Percentiles rank a stretch among this genome's conserved stretches.
Conservation (phyloP, 64 coral and sea anemone genomes). For the Montipora sp. region DNA sequence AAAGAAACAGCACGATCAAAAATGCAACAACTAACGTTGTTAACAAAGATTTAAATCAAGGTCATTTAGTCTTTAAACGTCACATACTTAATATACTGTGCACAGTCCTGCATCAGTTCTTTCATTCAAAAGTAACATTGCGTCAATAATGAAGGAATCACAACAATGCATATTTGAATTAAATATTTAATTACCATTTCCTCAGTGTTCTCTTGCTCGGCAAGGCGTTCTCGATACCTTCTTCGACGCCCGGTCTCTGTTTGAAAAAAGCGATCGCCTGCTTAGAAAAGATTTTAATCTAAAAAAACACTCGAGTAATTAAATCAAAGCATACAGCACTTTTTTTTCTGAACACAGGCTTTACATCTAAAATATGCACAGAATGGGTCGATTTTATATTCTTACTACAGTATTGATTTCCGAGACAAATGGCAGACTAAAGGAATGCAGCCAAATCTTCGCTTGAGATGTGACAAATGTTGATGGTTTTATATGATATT, state of each 20-base stretch:
- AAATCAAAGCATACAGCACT: neutral
- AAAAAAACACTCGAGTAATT: neutral
- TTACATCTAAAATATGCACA: neutral
- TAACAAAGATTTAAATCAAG: neutral
- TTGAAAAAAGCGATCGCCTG: neutral
- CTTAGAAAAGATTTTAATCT: neutral
- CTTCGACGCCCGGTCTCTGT: conserved; percentile 31
- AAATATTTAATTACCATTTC: conserved; percentile 34
- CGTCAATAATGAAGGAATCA: neutral
- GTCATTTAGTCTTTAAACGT: neutral
- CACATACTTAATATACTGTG: neutral
- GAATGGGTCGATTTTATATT: neutral
- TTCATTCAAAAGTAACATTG: neutral
- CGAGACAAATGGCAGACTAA: neutral
- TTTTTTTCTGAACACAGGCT: neutral
- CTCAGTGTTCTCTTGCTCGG: conserved; percentile 6
- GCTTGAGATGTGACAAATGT: neutral
- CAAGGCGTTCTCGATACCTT: neutral
- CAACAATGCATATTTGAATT: conserved; percentile 20
- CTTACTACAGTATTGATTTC: neutral
- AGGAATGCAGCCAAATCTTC: neutral
- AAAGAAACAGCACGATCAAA: neutral
- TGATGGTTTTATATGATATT: neutral
- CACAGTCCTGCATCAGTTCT: neutral
- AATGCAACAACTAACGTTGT: neutral